phyloP scores from a whole-genome alignment of 2,797 vertebrate genomes.

The Rhynchotus rufescens region DNA sequence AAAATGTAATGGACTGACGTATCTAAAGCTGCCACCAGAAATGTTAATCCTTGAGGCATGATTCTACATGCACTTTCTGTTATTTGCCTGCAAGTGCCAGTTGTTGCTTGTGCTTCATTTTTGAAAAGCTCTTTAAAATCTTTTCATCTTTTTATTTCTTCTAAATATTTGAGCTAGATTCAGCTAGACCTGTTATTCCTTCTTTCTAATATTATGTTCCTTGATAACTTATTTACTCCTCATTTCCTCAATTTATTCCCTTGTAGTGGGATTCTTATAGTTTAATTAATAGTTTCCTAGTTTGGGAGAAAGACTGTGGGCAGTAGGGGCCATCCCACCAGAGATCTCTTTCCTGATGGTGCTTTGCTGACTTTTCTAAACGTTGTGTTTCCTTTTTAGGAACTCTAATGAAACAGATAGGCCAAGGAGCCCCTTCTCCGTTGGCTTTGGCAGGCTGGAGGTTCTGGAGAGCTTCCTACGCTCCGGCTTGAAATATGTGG shows the following conservation, averaged over 20 bases:
- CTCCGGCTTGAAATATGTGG: too few species aligned
- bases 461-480: background rate
- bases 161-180: background rate
- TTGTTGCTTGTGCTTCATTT: background rate
- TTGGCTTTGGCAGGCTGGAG: background rate
- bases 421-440: too few species aligned
- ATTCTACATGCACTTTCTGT: conserved; percentile 31
- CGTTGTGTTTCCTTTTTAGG: background rate
- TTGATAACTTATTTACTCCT: background rate
- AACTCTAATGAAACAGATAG: too few species aligned
- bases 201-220: background rate
- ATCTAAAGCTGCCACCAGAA: conserved; percentile 22
- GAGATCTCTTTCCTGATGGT: background rate
- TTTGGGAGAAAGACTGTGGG: background rate
- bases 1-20: background rate
- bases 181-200: background rate
- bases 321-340: background rate
- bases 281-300: background rate
- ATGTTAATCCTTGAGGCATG: conserved; percentile 39
- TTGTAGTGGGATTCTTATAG: background rate
- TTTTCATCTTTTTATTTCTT: conserved; percentile 35
- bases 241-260: background rate
- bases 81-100: conserved; percentile 24
- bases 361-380: background rate
- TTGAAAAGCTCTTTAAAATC: background rate